Base-by-base conservation (phyloP, 2,888 invertebrate genomes). In the Microdon myrmicae region DNA sequence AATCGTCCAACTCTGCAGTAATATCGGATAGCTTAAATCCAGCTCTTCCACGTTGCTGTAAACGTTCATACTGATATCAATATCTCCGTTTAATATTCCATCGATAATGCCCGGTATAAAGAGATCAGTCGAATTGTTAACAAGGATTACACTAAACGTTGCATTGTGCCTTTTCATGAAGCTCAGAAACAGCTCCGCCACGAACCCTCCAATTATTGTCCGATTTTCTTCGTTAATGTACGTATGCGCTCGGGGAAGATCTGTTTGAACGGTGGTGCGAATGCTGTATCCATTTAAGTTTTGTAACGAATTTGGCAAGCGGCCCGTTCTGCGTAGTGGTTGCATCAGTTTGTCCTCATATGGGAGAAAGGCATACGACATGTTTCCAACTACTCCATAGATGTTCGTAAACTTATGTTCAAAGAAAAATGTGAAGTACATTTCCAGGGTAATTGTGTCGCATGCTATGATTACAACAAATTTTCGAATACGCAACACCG, bases 51-150 rank as follows among this genome's bases (percentile, higher is more conserved):
- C 16, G 6, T 4, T 1, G 6, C 12, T 14, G 13, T 38, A 48
- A 2, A 19, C 5, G 29, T 54, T 60, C 47, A 54, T 54, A n/a
- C 54, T 60, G 3, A 60, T 43, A 32, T 60, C 60, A 20, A 60
- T 37, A 3, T 17, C 20, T 7, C 19, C 37, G 2, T 47, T 9
- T 0, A 28, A 0, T 2, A 43, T 60, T 26, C 41, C 54, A 22
- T 47, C 13, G 1, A 41, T 1, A 1, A 54, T 10, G 10, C n/a
- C 25, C 1, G 41, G 41, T 0, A 28, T 38, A 8, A 9, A 22
- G 1, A 54, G 22, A 0, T 37, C 6, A 0, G 41, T 17, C 2
- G 22, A 43, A 13, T 60, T 54, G 17, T 14, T 31, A n/a, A 60
- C 9, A 3, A 43, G 9, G 8, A 54, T n/a, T 3, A 54, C 60